These are phyloP conservation scores for Syrrhaptes paradoxus DNA, from an alignment of 2,113 vertebrate genomes.

Conservation along the genomic window DNA sequence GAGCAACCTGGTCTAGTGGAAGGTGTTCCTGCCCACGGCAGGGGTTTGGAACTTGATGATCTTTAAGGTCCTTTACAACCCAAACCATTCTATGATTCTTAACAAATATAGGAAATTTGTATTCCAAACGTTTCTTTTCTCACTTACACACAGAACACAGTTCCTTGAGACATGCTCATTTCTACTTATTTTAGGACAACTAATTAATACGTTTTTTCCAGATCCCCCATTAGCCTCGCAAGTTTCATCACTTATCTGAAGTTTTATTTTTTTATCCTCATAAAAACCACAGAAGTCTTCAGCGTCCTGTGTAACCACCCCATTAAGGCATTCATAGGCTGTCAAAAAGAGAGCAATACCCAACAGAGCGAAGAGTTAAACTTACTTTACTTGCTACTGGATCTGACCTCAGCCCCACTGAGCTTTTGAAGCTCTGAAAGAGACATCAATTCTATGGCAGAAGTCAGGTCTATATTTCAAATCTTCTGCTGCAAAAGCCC, in stretches of 20 bases:
- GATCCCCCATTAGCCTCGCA: neutral
- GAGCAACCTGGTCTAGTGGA: no score
- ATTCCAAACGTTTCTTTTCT: neutral
- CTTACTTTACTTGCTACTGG: neutral
- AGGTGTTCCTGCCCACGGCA: no score
- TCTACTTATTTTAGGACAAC: neutral
- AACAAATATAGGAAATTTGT: neutral
- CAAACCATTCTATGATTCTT: neutral
- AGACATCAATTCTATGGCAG: neutral
- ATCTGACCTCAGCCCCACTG: neutral
- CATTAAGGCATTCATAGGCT: neutral
- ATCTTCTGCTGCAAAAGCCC: neutral
- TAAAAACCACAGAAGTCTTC: neutral
- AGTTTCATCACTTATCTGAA: neutral
- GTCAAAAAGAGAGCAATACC: neutral
- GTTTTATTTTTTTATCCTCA: neutral
- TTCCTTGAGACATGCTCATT: neutral
- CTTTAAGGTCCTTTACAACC: no score
- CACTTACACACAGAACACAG: neutral
- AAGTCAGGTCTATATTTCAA: rapidly evolving
- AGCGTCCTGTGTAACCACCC: neutral
- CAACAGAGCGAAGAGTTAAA: neutral
- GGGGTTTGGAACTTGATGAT: no score
- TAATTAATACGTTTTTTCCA: neutral
- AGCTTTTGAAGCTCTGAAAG: neutral